phyloP scores from a whole-genome alignment of 2,888 invertebrate genomes.

The Seira sanloemensis region DNA sequence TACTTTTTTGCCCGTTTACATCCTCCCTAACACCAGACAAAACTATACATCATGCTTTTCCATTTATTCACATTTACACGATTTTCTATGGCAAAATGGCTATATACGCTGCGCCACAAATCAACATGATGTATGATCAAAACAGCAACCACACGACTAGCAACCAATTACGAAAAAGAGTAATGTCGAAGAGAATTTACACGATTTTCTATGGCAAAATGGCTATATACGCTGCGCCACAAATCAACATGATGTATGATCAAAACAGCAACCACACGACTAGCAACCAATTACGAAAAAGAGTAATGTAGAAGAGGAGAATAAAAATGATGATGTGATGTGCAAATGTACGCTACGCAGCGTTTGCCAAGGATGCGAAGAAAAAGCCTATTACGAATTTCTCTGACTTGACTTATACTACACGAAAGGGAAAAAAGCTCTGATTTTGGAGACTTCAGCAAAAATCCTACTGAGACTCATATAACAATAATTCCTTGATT shows the following conservation, averaged over 20 bases:
- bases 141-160: constrained; percentile 39
- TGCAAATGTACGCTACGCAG: no score
- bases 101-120: constrained; percentile 26
- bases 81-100: not conserved
- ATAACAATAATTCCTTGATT: not conserved
- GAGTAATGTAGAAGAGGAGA: not conserved
- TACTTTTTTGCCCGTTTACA: constrained; percentile 32
- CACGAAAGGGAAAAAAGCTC: no score
- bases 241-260: constrained; percentile 54
- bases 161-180: constrained; percentile 40
- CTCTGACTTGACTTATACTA: no score
- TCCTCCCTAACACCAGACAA: no score
- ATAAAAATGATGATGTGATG: constrained; percentile 38
- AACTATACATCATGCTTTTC: not conserved
- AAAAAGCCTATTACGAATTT: no score
- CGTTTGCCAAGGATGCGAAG: no score
- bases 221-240: not conserved
- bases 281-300: constrained; percentile 45
- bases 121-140: constrained; percentile 48
- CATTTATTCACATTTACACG: not conserved
- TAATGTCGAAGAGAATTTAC: no score
- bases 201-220: constrained; percentile 14
- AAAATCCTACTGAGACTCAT: not conserved
- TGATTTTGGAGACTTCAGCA: no score
- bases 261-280: constrained; percentile 45